These are phyloP conservation scores for Watsonalla binaria DNA, from an alignment of 2,888 invertebrate species.

Conservation along the genomic window DNA sequence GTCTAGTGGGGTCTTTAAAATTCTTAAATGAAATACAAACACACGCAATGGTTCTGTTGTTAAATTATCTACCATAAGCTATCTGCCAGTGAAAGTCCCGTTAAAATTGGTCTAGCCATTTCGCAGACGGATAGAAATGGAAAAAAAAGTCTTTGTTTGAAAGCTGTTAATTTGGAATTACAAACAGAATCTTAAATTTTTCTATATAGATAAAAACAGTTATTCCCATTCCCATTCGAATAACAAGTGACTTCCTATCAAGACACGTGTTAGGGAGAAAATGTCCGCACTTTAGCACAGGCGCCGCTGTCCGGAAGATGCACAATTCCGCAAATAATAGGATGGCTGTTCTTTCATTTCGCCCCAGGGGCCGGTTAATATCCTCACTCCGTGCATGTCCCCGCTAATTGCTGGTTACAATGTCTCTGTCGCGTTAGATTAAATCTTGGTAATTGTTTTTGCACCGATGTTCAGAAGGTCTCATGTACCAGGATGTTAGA, in stretches of 20 bases:
- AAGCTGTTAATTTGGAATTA: too few species aligned
- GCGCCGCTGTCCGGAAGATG: slow-evolving; percentile 42
- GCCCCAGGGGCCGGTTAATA: slow-evolving; percentile 33
- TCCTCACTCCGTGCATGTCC: slow-evolving; percentile 21
- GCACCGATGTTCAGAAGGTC: not conserved
- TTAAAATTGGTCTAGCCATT: too few species aligned
- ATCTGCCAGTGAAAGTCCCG: too few species aligned
- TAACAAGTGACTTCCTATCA: slow-evolving; percentile 8
- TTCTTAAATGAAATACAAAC: too few species aligned
- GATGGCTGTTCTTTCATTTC: slow-evolving; percentile 49
- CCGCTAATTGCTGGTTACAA: slow-evolving; percentile 43
- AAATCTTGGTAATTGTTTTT: slow-evolving; percentile 1
- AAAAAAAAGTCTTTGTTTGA: not conserved
- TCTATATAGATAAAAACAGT: too few species aligned
- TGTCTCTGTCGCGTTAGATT: slow-evolving; percentile 15
- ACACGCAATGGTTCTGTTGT: too few species aligned
- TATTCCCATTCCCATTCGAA: too few species aligned
- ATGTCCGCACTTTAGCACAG: slow-evolving; percentile 45
- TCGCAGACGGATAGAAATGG: too few species aligned
- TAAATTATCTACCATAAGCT: too few species aligned
- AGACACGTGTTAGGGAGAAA: slow-evolving; percentile 22
- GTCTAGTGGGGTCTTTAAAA: too few species aligned
- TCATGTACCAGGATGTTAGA: too few species aligned
- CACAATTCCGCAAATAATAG: slow-evolving; percentile 37
- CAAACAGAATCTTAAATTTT: too few species aligned